phyloP scores from a whole-genome alignment of 2,797 vertebrate genomes.

The Leuciscus waleckii region DNA sequence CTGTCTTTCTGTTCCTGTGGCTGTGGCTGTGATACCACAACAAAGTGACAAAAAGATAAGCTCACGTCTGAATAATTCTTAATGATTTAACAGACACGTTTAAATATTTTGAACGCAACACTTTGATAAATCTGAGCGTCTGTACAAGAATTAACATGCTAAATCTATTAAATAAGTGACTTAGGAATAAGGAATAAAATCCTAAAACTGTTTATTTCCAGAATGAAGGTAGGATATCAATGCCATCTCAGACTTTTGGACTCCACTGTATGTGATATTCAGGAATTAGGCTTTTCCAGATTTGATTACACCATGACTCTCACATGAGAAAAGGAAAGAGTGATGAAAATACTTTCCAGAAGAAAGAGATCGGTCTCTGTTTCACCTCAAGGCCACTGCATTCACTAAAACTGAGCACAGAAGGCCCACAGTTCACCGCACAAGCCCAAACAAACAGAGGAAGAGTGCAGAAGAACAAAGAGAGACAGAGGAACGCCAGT shows the following conservation, averaged over 20 bases:
- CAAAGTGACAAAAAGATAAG: background rate
- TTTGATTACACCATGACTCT: slow-evolving; percentile 24
- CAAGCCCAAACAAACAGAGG: slow-evolving; percentile 55
- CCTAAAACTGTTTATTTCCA: background rate
- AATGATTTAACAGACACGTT: background rate
- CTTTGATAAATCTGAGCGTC: background rate
- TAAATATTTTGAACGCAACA: background rate
- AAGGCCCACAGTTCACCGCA: slow-evolving; percentile 46
- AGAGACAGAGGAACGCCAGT: slow-evolving; percentile 58
- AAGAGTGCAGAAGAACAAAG: slow-evolving; percentile 42
- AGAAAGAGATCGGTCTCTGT: slow-evolving; percentile 49
- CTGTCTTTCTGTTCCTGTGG: background rate
- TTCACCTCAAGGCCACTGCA: slow-evolving; percentile 40
- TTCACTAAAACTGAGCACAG: slow-evolving; percentile 31
- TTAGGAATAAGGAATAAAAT: background rate
- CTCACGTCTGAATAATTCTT: background rate
- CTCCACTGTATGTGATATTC: background rate
- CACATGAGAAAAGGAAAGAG: slow-evolving; percentile 28
- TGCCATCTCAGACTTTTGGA: slow-evolving; percentile 13
- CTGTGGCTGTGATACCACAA: background rate
- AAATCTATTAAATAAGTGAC: background rate
- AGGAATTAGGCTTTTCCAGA: slow-evolving; percentile 21
- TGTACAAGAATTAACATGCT: background rate
- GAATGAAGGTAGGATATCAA: background rate
- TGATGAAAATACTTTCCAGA: slow-evolving; percentile 53